Evolutionary conservation across 2,113 vertebrate species (phyloP), one percentile per base, ranked within the genome.

Genomic region (Ceuthmochares aereus): DNA sequence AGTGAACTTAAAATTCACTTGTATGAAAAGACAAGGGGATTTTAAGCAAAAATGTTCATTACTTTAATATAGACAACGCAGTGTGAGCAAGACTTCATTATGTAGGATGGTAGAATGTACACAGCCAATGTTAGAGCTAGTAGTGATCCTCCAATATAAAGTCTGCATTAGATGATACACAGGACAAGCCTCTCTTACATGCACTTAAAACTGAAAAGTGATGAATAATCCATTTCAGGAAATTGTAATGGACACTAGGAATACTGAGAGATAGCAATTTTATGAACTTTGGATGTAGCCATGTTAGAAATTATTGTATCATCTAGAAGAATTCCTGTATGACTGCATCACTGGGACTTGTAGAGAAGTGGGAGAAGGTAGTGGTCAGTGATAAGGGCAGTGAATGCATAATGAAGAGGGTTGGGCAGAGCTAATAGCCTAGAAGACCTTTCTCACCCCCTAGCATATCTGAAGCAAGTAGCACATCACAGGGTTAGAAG

Each of bases 1-100:
- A 88, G 19, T 37, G 62, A 92, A 79, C 49, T 84, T 83, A 43
- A 84, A 92, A 95, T 83, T 55, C 90, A 42, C 51, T 86, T 92
- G 7, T 66, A 66, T 87, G 77, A 74, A 84, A 89, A 81, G 51
- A 32, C 27, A 43, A 67, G 56, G 22, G 40, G 30, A 40, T 40
- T 84, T 77, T n/a, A 81, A 84, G 60, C 36, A 67, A 81, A 87
- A 91, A 51, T 55, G 79, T 87, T 70, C 78, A 78, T 82, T 92
- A 63, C 69, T 90, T 90, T 82, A 90, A 82, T 59, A 72, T 8
- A 88, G 54, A 14, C 22, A 79, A 72, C 34, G 47, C 54, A 90
- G 5, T 73, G 59, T 77, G 73, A 79, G 66, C 30, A 80, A 21
- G 49, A 64, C 10, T 78, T 77, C 81, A 77, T 87, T 94, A 42